Conservation (phyloP, 2,888 invertebrate genomes). For the Hesperia comma region DNA sequence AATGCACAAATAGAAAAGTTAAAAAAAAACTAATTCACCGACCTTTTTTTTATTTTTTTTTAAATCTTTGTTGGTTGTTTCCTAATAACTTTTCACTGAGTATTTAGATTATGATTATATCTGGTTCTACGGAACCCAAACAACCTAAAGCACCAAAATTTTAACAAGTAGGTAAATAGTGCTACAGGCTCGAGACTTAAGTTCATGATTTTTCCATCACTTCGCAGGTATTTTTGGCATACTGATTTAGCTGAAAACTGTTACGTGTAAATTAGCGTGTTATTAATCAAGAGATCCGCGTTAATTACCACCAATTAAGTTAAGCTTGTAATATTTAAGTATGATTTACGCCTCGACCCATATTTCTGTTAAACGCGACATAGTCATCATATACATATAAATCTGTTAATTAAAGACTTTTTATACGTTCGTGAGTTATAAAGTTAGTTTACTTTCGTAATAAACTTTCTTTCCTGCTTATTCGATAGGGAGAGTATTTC, state of each 20-base stretch:
- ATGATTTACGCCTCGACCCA: constrained; percentile 23
- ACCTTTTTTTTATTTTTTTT: too few species aligned
- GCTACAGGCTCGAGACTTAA: too few species aligned
- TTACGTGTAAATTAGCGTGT: constrained; percentile 3
- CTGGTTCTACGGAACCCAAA: too few species aligned
- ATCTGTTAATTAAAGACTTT: not conserved
- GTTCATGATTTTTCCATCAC: not conserved
- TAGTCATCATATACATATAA: constrained; percentile 7
- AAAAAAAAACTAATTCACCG: too few species aligned
- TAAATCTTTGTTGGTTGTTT: too few species aligned
- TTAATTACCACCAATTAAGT: constrained; percentile 13
- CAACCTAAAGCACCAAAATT: too few species aligned
- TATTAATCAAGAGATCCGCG: not conserved
- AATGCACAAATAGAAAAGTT: too few species aligned
- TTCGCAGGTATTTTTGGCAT: not conserved
- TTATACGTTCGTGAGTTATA: not conserved
- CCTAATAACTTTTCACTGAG: too few species aligned
- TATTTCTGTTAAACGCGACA: constrained; percentile 26
- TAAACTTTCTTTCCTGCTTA: too few species aligned
- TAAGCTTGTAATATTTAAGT: constrained; percentile 18
- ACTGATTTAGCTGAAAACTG: not conserved
- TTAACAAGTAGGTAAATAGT: too few species aligned
- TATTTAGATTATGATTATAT: too few species aligned
- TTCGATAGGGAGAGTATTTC: too few species aligned
- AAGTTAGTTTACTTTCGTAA: not conserved